Evolutionary conservation across 2,113 vertebrate genomes (phyloP).

Genomic region (Lophura nycthemera): DNA sequence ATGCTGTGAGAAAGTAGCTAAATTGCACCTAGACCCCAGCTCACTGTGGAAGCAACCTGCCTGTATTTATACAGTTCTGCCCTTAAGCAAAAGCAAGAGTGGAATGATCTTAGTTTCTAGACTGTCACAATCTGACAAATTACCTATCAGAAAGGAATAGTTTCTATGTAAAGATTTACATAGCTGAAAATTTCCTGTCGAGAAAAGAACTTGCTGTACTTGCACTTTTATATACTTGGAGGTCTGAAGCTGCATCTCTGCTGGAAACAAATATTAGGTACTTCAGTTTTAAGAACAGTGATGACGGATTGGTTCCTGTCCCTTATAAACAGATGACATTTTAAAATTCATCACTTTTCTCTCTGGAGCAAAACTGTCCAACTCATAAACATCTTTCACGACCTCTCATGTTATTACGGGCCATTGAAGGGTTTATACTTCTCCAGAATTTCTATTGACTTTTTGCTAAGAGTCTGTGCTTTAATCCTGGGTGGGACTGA

Average conservation of each 20-base stretch:
- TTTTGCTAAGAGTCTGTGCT: not conserved
- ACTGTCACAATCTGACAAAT: slow-evolving; percentile 44
- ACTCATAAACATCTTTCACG: not conserved
- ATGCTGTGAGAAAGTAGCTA: not conserved
- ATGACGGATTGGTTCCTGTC: not conserved
- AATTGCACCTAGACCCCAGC: slow-evolving; percentile 15
- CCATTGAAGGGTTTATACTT: not conserved
- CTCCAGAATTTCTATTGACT: not conserved
- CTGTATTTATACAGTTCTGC: slow-evolving; percentile 15
- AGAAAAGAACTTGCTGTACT: slow-evolving; percentile 34
- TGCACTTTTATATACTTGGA: slow-evolving; percentile 5
- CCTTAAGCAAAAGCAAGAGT: slow-evolving; percentile 36
- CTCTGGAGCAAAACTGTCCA: not conserved
- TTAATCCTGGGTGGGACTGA: not conserved
- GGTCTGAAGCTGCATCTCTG: not conserved
- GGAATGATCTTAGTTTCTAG: slow-evolving; percentile 40
- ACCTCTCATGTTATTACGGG: not conserved
- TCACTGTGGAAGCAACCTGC: not conserved
- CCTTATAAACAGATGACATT: not conserved
- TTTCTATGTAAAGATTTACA: slow-evolving; percentile 30
- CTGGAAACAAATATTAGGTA: not conserved
- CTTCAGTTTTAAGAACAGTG: not conserved
- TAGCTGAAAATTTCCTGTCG: slow-evolving; percentile 11
- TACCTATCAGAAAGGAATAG: slow-evolving; percentile 9
- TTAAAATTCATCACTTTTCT: not conserved